These are phyloP conservation scores for Galerucella calmariensis DNA, from an alignment of 2,888 invertebrate species.

Conservation along the genomic window DNA sequence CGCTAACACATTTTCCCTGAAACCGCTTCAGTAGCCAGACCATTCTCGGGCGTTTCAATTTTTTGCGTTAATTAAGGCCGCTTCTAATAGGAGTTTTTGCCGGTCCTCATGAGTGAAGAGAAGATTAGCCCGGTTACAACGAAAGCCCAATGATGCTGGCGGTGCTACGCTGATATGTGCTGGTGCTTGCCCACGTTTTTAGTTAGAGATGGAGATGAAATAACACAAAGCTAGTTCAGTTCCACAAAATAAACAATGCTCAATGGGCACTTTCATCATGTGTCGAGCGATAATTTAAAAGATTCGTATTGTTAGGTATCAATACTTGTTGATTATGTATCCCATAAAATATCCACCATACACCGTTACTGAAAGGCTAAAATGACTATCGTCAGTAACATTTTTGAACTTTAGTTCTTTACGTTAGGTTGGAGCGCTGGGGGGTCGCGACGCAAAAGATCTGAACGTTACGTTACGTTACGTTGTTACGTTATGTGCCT, in stretches of 20 bases:
- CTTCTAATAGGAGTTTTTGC: constrained; percentile 64
- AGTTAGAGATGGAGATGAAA: neutral
- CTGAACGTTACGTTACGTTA: no score
- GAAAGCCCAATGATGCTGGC: constrained; percentile 22
- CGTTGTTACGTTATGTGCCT: no score
- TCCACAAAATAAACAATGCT: neutral
- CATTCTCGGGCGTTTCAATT: constrained; percentile 47
- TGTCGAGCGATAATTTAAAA: neutral
- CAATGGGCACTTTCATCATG: neutral
- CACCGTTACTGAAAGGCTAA: no score
- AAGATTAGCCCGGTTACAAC: constrained; percentile 55
- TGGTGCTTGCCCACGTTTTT: constrained; percentile 26
- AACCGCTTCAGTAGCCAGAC: constrained; percentile 29
- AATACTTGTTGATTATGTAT: neutral
- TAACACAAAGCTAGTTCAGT: neutral
- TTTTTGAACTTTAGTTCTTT: no score
- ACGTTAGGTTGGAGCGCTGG: no score
- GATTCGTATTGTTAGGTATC: neutral
- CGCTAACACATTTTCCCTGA: constrained; percentile 18
- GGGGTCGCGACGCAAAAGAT: no score
- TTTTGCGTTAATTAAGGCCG: constrained; percentile 65
- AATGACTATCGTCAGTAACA: no score
- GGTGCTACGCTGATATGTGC: constrained; percentile 17
- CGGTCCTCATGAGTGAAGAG: constrained; percentile 61
- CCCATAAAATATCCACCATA: no score